Evolutionary conservation across 2,797 vertebrate species (phyloP), one percentile per base, ranked within the genome.

Genomic region (Parotocinclus haroldoi): DNA sequence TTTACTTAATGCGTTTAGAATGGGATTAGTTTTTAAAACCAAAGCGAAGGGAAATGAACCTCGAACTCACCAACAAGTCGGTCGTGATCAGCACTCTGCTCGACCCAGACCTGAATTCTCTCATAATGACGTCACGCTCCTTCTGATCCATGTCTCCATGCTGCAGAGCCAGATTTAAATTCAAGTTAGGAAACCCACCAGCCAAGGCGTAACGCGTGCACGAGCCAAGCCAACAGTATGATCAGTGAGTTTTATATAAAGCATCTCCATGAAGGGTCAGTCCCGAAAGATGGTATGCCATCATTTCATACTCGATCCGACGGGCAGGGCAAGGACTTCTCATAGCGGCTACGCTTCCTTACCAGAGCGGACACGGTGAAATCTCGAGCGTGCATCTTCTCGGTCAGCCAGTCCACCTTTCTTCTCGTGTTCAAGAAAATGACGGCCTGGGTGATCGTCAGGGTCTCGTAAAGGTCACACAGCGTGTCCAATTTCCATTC

Each of bases 61-160:
- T 14, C 13, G 77, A 81, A 91, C 92, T 90, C 72, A 98, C 97
- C 94, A 99, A 88, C 85, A 99, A 91, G 84, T 99, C 97, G 78
- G 97, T 99, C 59, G 97, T 99, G 82, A 99, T 99, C 83, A 99
- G 82, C 75, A 98, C 96, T 79, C 96, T 86, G 82, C 96, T 99
- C 9, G 97, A 99, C 53, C 96, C 97, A 38, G 97, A 99, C 56
- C 95, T 83, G 0, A 98, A 99, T 84, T 98, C 97, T 39, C 96
- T 92, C 97, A 99, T 99, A 79, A 99, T 99, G 74, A 98, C 93
- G 72, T 98, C 96, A 58, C 97, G 90, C 69, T 99, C 97, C 80
- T 99, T 99, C 91, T 98, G 96, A 81, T 99, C 97, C 97, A 99
- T 98, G 69, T 99, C 96, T 55, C 97, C 96, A 74, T 99, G 96